Evolutionary conservation across 2,888 invertebrate species (phyloP).

Genomic region (Aricia artaxerxes): DNA sequence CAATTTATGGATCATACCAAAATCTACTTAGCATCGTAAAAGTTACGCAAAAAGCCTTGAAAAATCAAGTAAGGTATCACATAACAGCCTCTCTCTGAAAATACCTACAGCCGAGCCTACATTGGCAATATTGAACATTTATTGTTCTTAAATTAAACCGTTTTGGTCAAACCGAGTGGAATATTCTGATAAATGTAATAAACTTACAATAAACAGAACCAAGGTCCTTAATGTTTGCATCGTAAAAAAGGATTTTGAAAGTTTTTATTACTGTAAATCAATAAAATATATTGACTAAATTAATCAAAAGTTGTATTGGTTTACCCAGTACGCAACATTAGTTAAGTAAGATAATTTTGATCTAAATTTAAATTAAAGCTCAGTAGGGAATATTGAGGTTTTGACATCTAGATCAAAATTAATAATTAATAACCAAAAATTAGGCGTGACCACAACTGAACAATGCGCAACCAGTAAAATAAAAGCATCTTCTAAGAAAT

Average conservation of each 20-base stretch:
- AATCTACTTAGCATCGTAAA: background rate
- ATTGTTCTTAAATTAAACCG: conserved; percentile 18
- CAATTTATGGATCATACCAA: background rate
- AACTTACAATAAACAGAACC: background rate
- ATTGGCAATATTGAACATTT: conserved; percentile 18
- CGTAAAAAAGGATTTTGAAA: background rate
- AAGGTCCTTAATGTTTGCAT: conserved; percentile 9
- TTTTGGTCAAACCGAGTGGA: conserved; percentile 18
- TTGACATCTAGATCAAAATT: too few relatives aligned
- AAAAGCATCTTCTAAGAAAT: too few relatives aligned
- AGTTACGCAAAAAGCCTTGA: conserved; percentile 19
- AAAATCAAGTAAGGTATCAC: conserved; percentile 13
- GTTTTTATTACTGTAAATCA: background rate
- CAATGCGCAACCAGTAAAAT: too few relatives aligned
- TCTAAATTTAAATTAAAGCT: too few relatives aligned
- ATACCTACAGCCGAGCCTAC: background rate
- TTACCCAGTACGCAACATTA: too few relatives aligned
- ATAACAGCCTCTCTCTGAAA: conserved; percentile 12
- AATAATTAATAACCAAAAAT: too few relatives aligned
- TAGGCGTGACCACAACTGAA: too few relatives aligned
- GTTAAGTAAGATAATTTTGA: too few relatives aligned
- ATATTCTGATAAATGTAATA: conserved; percentile 15
- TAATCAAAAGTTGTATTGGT: too few relatives aligned
- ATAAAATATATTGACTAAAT: too few relatives aligned
- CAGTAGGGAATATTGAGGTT: too few relatives aligned